Evolutionary conservation across 2,888 invertebrate species (phyloP).

Genomic region (Dasypogon diadema): DNA sequence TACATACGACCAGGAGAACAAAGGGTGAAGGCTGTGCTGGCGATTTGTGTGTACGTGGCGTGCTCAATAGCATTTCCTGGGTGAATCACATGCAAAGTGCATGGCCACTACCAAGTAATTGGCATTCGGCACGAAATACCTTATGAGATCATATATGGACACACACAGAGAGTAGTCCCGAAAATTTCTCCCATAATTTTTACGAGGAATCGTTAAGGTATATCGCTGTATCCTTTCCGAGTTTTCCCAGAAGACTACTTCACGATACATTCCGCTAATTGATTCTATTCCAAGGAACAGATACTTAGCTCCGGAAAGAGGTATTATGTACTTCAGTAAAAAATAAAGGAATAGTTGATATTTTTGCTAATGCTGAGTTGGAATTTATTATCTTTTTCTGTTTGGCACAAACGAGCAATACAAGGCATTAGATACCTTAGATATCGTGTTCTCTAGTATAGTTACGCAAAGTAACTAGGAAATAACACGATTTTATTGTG

Average conservation of each 20-base stretch:
- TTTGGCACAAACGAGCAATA: too few species aligned
- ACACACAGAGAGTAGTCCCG: neutral
- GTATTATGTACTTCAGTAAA: too few species aligned
- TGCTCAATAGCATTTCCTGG: slow-evolving; percentile 50
- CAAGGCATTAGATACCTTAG: too few species aligned
- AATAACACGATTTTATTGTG: too few species aligned
- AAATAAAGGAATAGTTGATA: too few species aligned
- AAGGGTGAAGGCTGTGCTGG: slow-evolving; percentile 31
- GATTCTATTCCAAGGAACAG: neutral
- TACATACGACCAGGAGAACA: slow-evolving; percentile 52
- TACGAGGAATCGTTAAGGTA: slow-evolving; percentile 6
- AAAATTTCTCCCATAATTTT: slow-evolving; percentile 38
- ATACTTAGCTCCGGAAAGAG: too few species aligned
- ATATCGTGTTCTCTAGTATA: too few species aligned
- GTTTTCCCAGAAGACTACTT: neutral
- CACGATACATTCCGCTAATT: neutral
- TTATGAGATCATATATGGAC: slow-evolving; percentile 9
- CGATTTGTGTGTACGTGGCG: slow-evolving; percentile 48
- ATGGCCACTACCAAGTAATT: slow-evolving; percentile 47
- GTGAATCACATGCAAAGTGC: slow-evolving; percentile 53
- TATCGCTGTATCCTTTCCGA: neutral
- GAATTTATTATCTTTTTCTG: too few species aligned
- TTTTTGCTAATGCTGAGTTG: too few species aligned
- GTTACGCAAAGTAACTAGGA: too few species aligned
- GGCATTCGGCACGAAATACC: slow-evolving; percentile 39